Conservation (phyloP, 2,888 invertebrate genomes). For the Laothoe populi region DNA sequence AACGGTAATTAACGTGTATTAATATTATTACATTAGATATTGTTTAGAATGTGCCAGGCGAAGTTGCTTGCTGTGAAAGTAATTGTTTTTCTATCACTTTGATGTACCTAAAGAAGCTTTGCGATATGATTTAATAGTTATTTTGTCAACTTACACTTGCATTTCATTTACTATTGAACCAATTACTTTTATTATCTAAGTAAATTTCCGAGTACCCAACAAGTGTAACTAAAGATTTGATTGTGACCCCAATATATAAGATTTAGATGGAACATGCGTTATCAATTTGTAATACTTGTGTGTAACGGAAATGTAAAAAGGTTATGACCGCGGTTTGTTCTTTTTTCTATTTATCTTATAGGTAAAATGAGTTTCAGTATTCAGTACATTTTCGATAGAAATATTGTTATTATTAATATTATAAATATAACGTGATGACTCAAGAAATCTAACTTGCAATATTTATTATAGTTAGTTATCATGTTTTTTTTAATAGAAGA, state of each 20-base stretch:
- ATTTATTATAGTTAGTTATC: constrained; percentile 2
- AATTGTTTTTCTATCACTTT: not conserved
- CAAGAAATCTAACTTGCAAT: constrained; percentile 12
- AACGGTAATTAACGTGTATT: constrained; percentile 32
- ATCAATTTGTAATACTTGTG: constrained; percentile 21
- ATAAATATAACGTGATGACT: not conserved
- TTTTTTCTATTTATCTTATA: not conserved
- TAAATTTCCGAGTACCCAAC: constrained; percentile 8
- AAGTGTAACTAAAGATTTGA: constrained; percentile 20
- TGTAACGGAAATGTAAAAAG: not conserved
- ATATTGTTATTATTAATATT: too few species aligned
- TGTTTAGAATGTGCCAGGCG: constrained; percentile 4
- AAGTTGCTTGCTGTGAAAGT: constrained; percentile 16
- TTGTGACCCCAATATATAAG: constrained; percentile 26
- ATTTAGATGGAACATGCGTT: constrained; percentile 25
- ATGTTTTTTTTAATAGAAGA: constrained; percentile 42
- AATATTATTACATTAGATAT: not conserved
- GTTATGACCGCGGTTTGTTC: not conserved
- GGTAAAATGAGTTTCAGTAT: not conserved
- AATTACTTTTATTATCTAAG: not conserved
- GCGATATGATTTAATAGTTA: not conserved
- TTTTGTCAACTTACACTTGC: not conserved
- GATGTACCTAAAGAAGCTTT: constrained; percentile 6
- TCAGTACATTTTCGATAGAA: too few species aligned
- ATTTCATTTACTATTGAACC: not conserved